phyloP scores from a whole-genome alignment of 2,888 invertebrate genomes.

The Atethmia centrago region DNA sequence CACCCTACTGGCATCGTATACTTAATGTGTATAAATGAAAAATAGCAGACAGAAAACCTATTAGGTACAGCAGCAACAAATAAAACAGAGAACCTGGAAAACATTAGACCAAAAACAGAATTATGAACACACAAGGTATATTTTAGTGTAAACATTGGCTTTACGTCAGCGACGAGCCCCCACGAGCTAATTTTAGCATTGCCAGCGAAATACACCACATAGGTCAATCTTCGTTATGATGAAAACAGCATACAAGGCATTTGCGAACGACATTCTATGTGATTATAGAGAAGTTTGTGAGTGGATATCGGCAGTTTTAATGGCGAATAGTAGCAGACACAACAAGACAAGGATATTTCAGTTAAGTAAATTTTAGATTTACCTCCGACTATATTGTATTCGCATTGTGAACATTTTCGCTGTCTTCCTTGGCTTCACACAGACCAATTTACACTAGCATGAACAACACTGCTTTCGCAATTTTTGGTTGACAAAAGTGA shows the following conservation, averaged over 20 bases:
- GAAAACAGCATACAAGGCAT: constrained; percentile 20
- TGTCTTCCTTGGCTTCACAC: background rate
- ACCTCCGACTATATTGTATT: constrained; percentile 39
- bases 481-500: constrained; percentile 1
- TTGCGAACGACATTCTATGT: constrained; percentile 9
- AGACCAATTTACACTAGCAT: background rate
- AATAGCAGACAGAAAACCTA: too few relatives aligned
- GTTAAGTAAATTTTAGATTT: background rate
- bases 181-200: constrained; percentile 69
- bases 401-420: constrained; percentile 18
- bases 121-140: constrained; percentile 45
- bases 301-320: background rate
- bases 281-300: background rate
- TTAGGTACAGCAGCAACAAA: too few relatives aligned
- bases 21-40: too few relatives aligned
- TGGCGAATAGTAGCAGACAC: constrained; percentile 8
- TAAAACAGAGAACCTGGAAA: constrained; percentile 28
- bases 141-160: constrained; percentile 34
- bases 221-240: constrained; percentile 22
- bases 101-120: constrained; percentile 38
- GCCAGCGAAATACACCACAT: constrained; percentile 51
- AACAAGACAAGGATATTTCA: background rate
- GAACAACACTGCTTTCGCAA: constrained; percentile 4
- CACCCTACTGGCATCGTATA: too few relatives aligned
- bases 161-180: constrained; percentile 70